A percentile compares a stretch with the other conserved stretches of the same genome.
Evolutionary conservation across 2,888 invertebrate genomes (phyloP).

Genomic region (Antitype chi): DNA sequence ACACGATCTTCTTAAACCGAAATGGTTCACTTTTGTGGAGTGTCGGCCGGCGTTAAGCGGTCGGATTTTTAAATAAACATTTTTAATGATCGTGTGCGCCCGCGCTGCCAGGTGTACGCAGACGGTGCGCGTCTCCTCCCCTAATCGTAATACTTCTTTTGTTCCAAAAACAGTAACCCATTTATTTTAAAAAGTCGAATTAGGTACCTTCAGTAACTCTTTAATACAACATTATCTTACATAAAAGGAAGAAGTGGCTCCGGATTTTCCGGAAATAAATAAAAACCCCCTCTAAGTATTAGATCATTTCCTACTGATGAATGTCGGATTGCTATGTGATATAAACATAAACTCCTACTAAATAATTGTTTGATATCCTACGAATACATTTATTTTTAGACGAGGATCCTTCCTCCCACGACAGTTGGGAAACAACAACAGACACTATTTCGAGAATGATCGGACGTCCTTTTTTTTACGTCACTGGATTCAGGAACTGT

Average conservation of each 20-base stretch:
- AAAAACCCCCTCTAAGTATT: not conserved
- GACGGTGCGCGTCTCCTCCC: slow-evolving; percentile 80
- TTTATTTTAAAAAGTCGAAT: slow-evolving; percentile 74
- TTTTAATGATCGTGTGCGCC: slow-evolving; percentile 90
- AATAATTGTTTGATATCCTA: slow-evolving; percentile 50
- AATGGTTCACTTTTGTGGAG: slow-evolving; percentile 77
- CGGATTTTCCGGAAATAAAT: not conserved
- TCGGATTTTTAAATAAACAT: slow-evolving; percentile 91
- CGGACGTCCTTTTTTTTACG: slow-evolving; percentile 51
- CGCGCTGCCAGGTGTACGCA: slow-evolving; percentile 88
- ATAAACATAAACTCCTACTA: slow-evolving; percentile 1
- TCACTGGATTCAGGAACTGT: slow-evolving; percentile 24
- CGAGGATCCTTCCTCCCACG: slow-evolving; percentile 52
- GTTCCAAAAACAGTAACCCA: slow-evolving; percentile 89
- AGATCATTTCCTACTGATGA: slow-evolving; percentile 7
- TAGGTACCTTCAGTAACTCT: slow-evolving; percentile 34
- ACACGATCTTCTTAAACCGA: slow-evolving; percentile 54
- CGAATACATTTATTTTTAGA: slow-evolving; percentile 54
- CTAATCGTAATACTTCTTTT: slow-evolving; percentile 82
- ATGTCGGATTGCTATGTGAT: slow-evolving; percentile 10
- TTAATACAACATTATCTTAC: not conserved
- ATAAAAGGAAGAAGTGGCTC: not conserved
- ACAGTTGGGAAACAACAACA: slow-evolving; percentile 63
- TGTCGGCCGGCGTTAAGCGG: slow-evolving; percentile 85
- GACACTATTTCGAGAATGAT: slow-evolving; percentile 61